Evolutionary conservation across 2,888 invertebrate genomes (phyloP), one percentile per base, ranked within the genome.

Genomic region (Chrysina gloriosa): DNA sequence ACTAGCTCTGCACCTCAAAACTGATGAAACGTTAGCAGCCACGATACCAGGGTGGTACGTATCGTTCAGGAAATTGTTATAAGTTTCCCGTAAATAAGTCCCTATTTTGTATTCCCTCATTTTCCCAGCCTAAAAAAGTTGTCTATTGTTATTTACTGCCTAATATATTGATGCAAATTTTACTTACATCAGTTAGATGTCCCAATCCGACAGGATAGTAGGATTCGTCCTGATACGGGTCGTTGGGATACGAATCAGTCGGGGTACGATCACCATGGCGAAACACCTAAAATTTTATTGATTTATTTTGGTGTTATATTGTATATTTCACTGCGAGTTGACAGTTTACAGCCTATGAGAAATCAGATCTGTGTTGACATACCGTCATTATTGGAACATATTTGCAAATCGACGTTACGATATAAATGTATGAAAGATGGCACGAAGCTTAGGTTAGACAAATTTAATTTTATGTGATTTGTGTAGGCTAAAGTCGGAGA

Each of bases 1-100:
- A 47, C 89, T 89, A 88, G 90, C 90, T 77, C 90, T 85, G 2
- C 92, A 89, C 52, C 92, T 85, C 75, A 90, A 87, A n/a, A 89
- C 86, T 68, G 88, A 89, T 1, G 92, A 90, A 52, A 88, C 87
- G 76, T 89, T 86, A 1, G 91, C 86, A 77, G 86, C 84, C 56
- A 91, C 85, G 80, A 87, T 80, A 68, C 86, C 83, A 4, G 86
- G 85, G 71, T 81, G 82, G 77, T 88, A 90, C 48, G 82, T 77
- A 34, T 82, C 80, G 19, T 86, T 87, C 48, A 91, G 80, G 78
- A 88, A 89, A 29, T 80, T 75, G 54, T 82, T 82, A 77, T 91
- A 91, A 70, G 88, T 84, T 67, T 84, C 78, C 66, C 89, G 84
- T 45, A 91, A 77, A 82, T 85, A 90, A 70, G 84, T 77, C 21